These are phyloP conservation scores for Cheumatopsyche charites DNA, from an alignment of 1,140 invertebrate genomes.

Conservation along the genomic window DNA sequence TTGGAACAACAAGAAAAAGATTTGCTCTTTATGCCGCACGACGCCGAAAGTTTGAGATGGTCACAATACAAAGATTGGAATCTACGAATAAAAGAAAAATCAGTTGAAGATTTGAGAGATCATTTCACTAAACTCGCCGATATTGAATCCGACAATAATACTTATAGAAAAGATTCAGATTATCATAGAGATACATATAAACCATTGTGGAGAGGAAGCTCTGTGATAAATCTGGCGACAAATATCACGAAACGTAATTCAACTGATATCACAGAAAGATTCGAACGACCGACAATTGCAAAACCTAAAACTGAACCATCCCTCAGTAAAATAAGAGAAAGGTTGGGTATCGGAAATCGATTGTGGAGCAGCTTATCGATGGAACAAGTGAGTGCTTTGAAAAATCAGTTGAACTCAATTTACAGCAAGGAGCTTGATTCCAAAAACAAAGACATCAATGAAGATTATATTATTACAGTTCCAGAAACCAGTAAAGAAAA, in stretches of 20 bases:
- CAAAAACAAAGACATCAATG: constrained; percentile 55
- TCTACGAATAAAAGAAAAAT: constrained; percentile 81
- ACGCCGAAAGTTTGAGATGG: constrained; percentile 75
- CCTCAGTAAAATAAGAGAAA: constrained; percentile 52
- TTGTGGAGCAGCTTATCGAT: constrained; percentile 84
- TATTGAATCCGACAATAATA: constrained; percentile 58
- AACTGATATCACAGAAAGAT: constrained; percentile 15
- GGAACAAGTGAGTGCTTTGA: constrained; percentile 82
- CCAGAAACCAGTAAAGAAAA: constrained; percentile 53
- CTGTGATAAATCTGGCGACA: constrained; percentile 76
- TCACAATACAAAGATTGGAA: constrained; percentile 74
- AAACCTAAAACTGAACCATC: constrained; percentile 49
- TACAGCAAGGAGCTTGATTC: constrained; percentile 68
- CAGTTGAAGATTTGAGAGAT: constrained; percentile 82
- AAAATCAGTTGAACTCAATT: constrained; percentile 81
- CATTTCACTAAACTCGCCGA: constrained; percentile 68
- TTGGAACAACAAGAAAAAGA: constrained; percentile 81
- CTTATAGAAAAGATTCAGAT: constrained; percentile 59
- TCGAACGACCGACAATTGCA: constrained; percentile 47
- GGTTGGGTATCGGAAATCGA: constrained; percentile 71
- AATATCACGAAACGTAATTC: constrained; percentile 65
- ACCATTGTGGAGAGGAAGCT: constrained; percentile 82
- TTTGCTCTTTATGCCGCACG: constrained; percentile 78
- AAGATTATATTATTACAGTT: constrained; percentile 68
- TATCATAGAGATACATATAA: constrained; percentile 73